Conservation (phyloP, 2,113 vertebrate genomes). For the Caloenas nicobarica region DNA sequence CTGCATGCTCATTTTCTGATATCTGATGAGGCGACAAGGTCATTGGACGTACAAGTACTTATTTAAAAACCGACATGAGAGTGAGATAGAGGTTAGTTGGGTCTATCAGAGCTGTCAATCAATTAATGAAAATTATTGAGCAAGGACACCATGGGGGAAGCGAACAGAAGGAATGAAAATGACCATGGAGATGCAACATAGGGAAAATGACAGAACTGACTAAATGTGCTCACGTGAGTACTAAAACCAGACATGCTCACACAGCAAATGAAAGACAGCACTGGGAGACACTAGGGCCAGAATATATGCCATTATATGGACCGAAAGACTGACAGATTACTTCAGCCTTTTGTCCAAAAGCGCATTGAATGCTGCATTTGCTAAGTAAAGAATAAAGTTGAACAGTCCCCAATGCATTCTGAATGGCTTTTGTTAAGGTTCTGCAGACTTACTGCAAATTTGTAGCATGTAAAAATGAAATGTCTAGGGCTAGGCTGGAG, state of each 20-base stretch:
- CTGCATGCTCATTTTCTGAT: conserved; percentile 90
- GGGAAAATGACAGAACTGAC: conserved; percentile 80
- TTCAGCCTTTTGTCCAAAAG: conserved; percentile 58
- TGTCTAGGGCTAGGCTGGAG: background rate
- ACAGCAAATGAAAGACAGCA: conserved; percentile 68
- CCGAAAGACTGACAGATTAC: conserved; percentile 47
- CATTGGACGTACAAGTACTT: conserved; percentile 96
- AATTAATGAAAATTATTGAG: conserved; percentile 99
- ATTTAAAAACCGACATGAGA: conserved; percentile 97
- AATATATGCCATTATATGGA: conserved; percentile 30
- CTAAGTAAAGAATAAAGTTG: conserved; percentile 53
- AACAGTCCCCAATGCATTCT: background rate
- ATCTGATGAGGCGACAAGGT: conserved; percentile 95
- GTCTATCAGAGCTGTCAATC: conserved; percentile 99
- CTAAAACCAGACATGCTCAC: conserved; percentile 64
- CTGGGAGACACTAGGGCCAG: background rate
- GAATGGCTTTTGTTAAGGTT: conserved; percentile 64
- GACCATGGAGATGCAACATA: conserved; percentile 84
- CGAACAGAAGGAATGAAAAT: conserved; percentile 87
- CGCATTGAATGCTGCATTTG: conserved; percentile 40
- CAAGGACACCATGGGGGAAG: conserved; percentile 88
- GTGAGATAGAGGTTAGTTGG: conserved; percentile 94
- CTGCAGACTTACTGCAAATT: conserved; percentile 16
- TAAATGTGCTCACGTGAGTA: conserved; percentile 68
- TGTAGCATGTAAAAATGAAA: background rate